These are phyloP conservation scores for Heliconius hermathena DNA, from an alignment of 1,140 invertebrate genomes.

Conservation along the genomic window DNA sequence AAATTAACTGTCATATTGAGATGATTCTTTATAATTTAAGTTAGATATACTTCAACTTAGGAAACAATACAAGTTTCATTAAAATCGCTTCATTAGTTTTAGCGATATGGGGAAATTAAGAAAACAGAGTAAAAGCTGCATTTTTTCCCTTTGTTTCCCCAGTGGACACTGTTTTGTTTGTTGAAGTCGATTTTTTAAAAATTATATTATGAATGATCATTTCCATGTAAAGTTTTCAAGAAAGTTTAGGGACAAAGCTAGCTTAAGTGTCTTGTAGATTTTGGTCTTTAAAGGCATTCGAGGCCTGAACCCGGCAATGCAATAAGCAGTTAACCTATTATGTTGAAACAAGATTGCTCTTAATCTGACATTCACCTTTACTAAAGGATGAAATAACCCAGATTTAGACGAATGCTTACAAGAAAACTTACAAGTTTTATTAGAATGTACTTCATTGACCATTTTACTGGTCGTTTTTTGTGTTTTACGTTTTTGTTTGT, in stretches of 20 bases:
- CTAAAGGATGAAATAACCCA: background rate
- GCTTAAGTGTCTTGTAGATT: background rate
- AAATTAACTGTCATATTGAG: no score
- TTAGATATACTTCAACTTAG: no score
- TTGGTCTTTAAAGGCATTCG: slow-evolving; percentile 1
- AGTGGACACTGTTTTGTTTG: no score
- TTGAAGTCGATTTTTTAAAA: no score
- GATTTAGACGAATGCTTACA: background rate
- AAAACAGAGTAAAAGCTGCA: no score
- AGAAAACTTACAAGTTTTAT: slow-evolving; percentile 5
- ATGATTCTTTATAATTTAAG: no score
- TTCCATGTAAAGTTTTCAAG: background rate
- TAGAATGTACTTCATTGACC: background rate
- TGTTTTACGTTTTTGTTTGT: background rate
- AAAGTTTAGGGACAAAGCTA: slow-evolving; percentile 3
- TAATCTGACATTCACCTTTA: slow-evolving; percentile 4
- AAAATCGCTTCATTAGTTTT: no score
- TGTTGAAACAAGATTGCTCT: slow-evolving; percentile 10
- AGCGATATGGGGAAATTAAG: no score
- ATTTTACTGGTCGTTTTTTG: background rate
- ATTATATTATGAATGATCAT: background rate
- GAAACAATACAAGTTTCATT: no score
- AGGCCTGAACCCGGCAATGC: slow-evolving; percentile 9
- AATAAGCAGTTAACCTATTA: slow-evolving; percentile 11
- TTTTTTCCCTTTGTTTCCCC: no score